Percentiles rank a stretch among this genome's conserved stretches.
Conservation (phyloP, 2,888 invertebrate genomes). For the Xestia c-nigrum region DNA sequence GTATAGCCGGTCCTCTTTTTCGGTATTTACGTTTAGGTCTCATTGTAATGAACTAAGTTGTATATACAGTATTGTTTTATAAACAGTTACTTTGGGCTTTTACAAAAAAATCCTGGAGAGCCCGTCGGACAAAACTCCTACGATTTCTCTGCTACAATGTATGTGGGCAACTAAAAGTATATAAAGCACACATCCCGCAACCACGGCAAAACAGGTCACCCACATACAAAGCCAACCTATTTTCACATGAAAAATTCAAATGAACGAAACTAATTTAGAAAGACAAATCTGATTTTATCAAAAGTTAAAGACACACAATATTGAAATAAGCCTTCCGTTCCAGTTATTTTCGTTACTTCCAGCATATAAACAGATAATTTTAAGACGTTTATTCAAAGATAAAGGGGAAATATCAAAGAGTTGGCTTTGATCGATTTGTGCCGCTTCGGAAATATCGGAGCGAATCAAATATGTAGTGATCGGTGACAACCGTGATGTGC, state of each 20-base stretch:
- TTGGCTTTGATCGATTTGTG: conserved; percentile 56
- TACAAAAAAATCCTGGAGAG: background rate
- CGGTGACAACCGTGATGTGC: conserved; percentile 41
- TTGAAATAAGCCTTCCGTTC: conserved; percentile 28
- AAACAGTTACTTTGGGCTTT: background rate
- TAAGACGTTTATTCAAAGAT: conserved; percentile 49
- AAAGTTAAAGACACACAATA: conserved; percentile 19
- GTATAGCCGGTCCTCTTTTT: too few species aligned
- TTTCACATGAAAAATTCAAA: background rate
- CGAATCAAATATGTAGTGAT: conserved; percentile 59
- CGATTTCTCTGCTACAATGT: background rate
- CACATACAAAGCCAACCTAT: background rate
- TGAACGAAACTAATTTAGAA: background rate
- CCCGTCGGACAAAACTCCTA: background rate
- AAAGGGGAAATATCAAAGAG: conserved; percentile 57
- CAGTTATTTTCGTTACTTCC: conserved; percentile 42
- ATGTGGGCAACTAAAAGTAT: background rate
- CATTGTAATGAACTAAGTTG: background rate
- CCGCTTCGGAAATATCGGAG: conserved; percentile 50
- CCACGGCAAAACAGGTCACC: background rate
- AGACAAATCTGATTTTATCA: conserved; percentile 17
- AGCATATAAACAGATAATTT: conserved; percentile 47
- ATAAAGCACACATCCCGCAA: background rate
- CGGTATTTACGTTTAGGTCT: background rate
- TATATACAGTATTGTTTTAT: too few species aligned